Conservation (phyloP, 2,113 vertebrate species). For the Chaetura pelagica region DNA sequence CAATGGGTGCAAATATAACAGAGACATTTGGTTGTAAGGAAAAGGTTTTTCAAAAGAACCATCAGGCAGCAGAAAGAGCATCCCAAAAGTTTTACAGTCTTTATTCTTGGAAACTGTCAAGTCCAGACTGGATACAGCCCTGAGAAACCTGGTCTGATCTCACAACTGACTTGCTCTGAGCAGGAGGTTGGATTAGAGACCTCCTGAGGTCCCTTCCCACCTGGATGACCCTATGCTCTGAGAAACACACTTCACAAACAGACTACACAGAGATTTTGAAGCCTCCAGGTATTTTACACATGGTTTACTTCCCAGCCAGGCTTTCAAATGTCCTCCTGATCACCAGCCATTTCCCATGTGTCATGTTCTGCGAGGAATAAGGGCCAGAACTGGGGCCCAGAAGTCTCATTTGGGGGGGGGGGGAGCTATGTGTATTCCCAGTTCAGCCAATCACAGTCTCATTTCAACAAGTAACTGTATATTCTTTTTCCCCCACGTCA, state of each 20-base stretch:
- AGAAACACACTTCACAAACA: not conserved
- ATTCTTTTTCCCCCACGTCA: accelerated
- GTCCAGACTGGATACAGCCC: not conserved
- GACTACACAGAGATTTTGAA: not conserved
- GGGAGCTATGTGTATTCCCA: not conserved
- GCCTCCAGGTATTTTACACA: accelerated
- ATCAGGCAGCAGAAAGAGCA: not conserved
- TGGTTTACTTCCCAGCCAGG: not conserved
- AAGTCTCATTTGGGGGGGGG: not conserved
- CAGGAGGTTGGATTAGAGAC: not conserved
- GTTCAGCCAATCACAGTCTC: not conserved
- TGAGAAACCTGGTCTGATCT: not conserved
- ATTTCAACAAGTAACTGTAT: not conserved
- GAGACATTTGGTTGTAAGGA: not conserved
- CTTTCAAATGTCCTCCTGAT: not conserved
- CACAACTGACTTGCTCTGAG: not conserved
- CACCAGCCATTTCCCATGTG: not conserved
- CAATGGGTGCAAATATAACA: not conserved
- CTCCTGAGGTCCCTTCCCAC: not conserved
- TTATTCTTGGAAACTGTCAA: not conserved
- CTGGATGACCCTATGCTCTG: not conserved
- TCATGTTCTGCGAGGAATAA: not conserved
- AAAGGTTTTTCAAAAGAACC: not conserved
- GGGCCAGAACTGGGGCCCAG: not conserved
- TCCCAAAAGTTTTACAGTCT: not conserved